phyloP scores from a whole-genome alignment of 2,888 invertebrate species.

The Adela reaumurella region DNA sequence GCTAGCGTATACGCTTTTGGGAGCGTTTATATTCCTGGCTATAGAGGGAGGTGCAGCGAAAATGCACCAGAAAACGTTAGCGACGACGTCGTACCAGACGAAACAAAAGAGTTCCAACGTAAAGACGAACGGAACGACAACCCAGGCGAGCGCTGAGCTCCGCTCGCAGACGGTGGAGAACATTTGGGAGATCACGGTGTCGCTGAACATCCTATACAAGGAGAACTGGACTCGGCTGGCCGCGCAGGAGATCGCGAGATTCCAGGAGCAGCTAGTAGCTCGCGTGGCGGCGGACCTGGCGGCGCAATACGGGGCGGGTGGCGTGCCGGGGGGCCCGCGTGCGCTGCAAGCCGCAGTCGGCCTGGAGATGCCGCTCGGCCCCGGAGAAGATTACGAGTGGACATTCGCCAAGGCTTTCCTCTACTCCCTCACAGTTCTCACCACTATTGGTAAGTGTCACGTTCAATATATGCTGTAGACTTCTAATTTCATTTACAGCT shows the following conservation, averaged over 20 bases:
- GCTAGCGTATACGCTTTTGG: slow-evolving; percentile 70
- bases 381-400: slow-evolving; percentile 70
- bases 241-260: slow-evolving; percentile 64
- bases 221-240: slow-evolving; percentile 87
- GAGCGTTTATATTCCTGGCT: slow-evolving; percentile 79
- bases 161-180: slow-evolving; percentile 73
- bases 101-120: slow-evolving; percentile 29
- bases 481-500: too few species aligned
- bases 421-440: slow-evolving; percentile 90
- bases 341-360: not conserved
- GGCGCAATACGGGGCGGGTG: slow-evolving; percentile 41
- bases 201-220: slow-evolving; percentile 80
- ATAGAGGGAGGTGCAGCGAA: slow-evolving; percentile 68
- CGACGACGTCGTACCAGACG: slow-evolving; percentile 45
- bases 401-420: slow-evolving; percentile 88
- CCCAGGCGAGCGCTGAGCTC: slow-evolving; percentile 41
- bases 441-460: slow-evolving; percentile 74
- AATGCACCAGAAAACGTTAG: slow-evolving; percentile 48
- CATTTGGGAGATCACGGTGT: slow-evolving; percentile 88
- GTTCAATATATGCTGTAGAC: too few species aligned
- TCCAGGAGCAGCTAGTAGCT: slow-evolving; percentile 78
- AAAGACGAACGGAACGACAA: slow-evolving; percentile 35
- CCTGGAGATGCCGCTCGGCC: slow-evolving; percentile 26
- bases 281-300: slow-evolving; percentile 73
- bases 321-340: not conserved